Conservation (phyloP, 2,797 vertebrate genomes). For the Strix occidentalis region DNA sequence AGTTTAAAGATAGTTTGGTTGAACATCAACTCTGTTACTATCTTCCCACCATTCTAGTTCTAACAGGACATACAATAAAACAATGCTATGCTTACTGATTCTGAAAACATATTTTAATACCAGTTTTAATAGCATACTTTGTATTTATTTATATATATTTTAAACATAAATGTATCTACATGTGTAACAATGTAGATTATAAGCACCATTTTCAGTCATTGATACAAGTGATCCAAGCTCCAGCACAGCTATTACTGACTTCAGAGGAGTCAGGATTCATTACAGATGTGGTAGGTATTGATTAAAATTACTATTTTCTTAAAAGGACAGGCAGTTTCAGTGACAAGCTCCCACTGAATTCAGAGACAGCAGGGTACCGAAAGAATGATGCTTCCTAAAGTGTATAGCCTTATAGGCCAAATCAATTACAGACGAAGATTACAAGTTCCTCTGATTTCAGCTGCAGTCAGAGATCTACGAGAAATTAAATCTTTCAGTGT, state of each 20-base stretch:
- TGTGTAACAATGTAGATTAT: background rate
- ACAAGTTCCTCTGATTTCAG: background rate
- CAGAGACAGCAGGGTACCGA: background rate
- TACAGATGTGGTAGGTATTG: background rate
- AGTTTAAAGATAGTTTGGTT: background rate
- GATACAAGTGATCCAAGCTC: background rate
- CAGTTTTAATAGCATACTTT: background rate
- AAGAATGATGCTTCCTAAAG: background rate
- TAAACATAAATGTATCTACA: background rate
- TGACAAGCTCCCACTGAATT: background rate
- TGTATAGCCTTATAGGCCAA: background rate
- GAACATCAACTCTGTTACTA: background rate
- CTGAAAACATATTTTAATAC: background rate
- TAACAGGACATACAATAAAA: background rate
- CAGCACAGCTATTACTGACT: background rate
- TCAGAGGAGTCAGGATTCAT: background rate
- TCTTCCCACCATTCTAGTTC: background rate
- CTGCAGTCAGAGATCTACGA: background rate
- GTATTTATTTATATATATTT: background rate
- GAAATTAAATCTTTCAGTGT: background rate
- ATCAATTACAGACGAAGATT: conserved; percentile 13
- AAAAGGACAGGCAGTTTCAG: background rate
- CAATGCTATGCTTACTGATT: background rate
- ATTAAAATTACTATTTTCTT: background rate
- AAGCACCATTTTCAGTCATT: background rate